Evolutionary conservation across 2,113 vertebrate genomes (phyloP).

Genomic region (Cinclus mexicanus): DNA sequence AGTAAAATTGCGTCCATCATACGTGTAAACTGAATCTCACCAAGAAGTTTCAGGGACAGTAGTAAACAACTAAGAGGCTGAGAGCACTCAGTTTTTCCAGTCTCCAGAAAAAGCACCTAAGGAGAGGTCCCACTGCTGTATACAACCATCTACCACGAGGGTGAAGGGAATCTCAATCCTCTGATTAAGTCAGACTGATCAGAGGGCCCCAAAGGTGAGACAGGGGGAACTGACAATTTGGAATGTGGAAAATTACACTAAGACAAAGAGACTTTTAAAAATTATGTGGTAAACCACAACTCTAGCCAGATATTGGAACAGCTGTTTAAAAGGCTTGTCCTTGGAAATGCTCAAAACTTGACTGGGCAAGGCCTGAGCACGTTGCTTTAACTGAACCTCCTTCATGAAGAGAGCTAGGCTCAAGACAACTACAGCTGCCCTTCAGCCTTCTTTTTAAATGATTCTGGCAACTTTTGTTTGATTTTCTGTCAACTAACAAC

Average conservation of each 20-base stretch:
- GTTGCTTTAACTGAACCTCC: neutral
- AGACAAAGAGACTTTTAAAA: neutral
- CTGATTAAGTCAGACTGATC: neutral
- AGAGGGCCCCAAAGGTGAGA: neutral
- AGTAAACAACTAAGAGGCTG: neutral
- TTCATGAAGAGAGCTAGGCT: neutral
- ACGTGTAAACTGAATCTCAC: neutral
- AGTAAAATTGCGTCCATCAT: neutral
- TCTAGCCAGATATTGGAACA: neutral
- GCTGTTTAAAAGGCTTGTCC: neutral
- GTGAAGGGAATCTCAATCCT: neutral
- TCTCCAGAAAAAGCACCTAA: neutral
- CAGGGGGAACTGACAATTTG: neutral
- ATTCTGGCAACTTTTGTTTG: neutral
- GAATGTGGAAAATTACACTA: neutral
- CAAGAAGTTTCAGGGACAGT: neutral
- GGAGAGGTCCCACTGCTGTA: neutral
- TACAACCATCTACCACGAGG: rapidly evolving
- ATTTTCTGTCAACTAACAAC: neutral
- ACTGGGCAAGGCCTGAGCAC: neutral
- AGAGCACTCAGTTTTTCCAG: neutral
- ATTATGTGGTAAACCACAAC: neutral
- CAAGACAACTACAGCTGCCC: neutral
- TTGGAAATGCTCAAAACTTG: neutral
- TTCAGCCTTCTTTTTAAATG: neutral